These are phyloP conservation scores for Microchrysa polita DNA, from an alignment of 2,888 invertebrate species.

Conservation along the genomic window DNA sequence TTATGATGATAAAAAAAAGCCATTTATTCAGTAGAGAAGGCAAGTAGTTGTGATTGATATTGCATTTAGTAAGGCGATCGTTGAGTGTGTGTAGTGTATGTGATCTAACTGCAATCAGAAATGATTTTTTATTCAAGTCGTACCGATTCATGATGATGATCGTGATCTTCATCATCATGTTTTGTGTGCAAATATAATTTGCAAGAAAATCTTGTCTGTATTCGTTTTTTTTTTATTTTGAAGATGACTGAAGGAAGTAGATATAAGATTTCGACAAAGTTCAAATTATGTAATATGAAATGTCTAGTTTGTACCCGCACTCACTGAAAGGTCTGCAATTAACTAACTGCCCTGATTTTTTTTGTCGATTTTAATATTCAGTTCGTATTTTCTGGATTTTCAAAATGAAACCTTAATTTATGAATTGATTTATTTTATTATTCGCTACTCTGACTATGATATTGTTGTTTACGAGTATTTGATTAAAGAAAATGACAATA, in stretches of 20 bases:
- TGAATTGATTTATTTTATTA: background rate
- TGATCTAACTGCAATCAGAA: no score
- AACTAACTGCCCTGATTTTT: background rate
- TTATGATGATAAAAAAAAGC: slow-evolving; percentile 6
- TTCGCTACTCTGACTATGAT: background rate
- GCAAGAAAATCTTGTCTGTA: background rate
- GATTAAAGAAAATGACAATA: background rate
- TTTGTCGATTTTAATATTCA: background rate
- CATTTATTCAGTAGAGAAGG: background rate
- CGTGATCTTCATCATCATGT: no score
- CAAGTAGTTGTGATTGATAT: slow-evolving; percentile 45
- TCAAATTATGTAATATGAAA: no score
- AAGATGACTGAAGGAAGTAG: no score
- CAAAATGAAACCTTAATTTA: slow-evolving; percentile 22
- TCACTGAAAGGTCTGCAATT: background rate
- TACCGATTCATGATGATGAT: background rate
- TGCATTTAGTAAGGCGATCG: background rate
- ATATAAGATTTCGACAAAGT: no score
- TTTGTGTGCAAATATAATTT: no score
- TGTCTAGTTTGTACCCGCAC: background rate
- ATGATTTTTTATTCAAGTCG: background rate
- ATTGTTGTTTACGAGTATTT: slow-evolving; percentile 1
- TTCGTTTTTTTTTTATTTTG: no score
- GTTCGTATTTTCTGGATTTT: slow-evolving; percentile 1
- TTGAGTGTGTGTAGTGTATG: background rate